Evolutionary conservation across 1,140 invertebrate genomes (phyloP), one percentile per base, ranked within the genome.

Genomic region (Pseudoatta argentina): DNA sequence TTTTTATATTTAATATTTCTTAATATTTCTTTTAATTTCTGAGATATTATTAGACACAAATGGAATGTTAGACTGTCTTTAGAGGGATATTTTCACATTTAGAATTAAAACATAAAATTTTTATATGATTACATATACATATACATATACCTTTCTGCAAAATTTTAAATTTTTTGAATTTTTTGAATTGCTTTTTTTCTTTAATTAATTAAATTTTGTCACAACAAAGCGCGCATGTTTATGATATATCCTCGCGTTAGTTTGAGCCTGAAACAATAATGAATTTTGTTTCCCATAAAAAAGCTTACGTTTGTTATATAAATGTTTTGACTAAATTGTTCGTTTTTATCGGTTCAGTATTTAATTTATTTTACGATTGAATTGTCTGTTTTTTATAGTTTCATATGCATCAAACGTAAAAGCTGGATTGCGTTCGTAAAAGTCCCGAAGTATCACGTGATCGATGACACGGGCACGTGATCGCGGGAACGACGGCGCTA

Each of bases 381-480:
- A 14, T 51, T n/a, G 16, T n/a, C 61, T 55, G 14, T n/a, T 34
- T 72, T 59, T 27, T 57, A 30, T 57, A 4, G 5, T 39, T 81
- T 67, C 14, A 34, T 27, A 34, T 79, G 27, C n/a, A 12, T 55
- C 48, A 55, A 53, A 48, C 14, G 64, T 48, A 30, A 81, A 55
- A 51, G 16, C 51, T 16, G n/a, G 16, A 59, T 76, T 61, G 55
- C 59, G 7, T 66, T 66, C 3, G 57, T 30, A 77, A 77, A 79
- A 79, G 64, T 69, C n/a, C 14, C 64, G 7, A 79, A 69, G 77
- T 79, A 18, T 71, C 30, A 63, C 5, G 64, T 81, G 77, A 81
- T 81, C 77, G 77, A 81, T 71, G 77, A 71, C 24, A 16, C 39
- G 39, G 39, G 44, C 66, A n/a, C 79, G 79, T 83, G 69, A 83